These are phyloP conservation scores for Plectropomus leopardus DNA, from an alignment of 2,113 vertebrate species.

Conservation along the genomic window DNA sequence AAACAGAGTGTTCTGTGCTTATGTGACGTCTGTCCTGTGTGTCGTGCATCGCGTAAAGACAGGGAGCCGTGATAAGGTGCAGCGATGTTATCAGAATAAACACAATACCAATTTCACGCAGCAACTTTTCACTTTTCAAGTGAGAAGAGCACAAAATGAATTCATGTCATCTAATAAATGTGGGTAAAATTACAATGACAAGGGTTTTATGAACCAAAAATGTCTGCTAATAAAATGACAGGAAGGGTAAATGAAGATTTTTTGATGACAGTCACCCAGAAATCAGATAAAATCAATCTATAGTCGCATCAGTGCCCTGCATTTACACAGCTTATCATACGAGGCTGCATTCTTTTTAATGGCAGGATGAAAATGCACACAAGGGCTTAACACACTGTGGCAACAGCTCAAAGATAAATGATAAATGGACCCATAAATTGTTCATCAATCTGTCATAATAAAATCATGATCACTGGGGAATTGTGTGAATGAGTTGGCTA, in stretches of 20 bases:
- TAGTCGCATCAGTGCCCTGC: not conserved
- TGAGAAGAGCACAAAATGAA: slow-evolving; percentile 35
- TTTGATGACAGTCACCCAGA: slow-evolving; percentile 1
- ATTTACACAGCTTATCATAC: slow-evolving; percentile 37
- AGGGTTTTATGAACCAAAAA: not conserved
- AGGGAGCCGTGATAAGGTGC: not conserved
- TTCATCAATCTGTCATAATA: slow-evolving; percentile 54
- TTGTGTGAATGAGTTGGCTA: not conserved
- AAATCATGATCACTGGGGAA: slow-evolving; percentile 31
- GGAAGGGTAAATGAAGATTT: not conserved
- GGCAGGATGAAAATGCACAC: slow-evolving; percentile 37
- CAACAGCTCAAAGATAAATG: slow-evolving; percentile 42
- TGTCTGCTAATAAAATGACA: slow-evolving; percentile 21
- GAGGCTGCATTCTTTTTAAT: slow-evolving; percentile 28
- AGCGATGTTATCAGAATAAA: slow-evolving; percentile 25
- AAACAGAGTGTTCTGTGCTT: slow-evolving; percentile 47
- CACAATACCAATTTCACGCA: slow-evolving; percentile 23
- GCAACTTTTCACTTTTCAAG: not conserved
- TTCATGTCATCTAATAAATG: slow-evolving; percentile 1
- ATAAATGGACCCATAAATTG: slow-evolving; percentile 42
- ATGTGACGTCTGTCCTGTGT: slow-evolving; percentile 29
- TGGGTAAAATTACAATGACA: not conserved
- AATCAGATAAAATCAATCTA: slow-evolving; percentile 3
- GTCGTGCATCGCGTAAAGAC: not conserved
- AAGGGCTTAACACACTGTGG: slow-evolving; percentile 22